phyloP scores from a whole-genome alignment of 1,140 invertebrate genomes.

The Battus philenor region DNA sequence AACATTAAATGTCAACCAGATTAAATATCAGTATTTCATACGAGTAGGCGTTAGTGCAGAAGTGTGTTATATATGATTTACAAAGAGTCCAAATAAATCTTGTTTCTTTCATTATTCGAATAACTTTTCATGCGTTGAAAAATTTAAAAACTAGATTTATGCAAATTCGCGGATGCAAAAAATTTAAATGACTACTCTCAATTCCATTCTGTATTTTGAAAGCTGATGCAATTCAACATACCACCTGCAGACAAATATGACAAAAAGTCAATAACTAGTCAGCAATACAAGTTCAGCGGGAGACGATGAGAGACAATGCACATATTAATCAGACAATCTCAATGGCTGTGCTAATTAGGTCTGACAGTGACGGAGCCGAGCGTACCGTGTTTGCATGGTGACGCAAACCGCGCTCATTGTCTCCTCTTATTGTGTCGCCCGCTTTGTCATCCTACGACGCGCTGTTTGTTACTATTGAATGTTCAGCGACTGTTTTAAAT shows the following conservation, averaged over 20 bases:
- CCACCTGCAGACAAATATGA: slow-evolving; percentile 17
- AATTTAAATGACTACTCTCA: too few species aligned
- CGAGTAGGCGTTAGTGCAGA: too few species aligned
- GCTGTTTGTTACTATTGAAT: slow-evolving; percentile 41
- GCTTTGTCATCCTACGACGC: slow-evolving; percentile 36
- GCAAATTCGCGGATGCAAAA: too few species aligned
- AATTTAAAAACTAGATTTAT: too few species aligned
- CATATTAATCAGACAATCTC: slow-evolving; percentile 71
- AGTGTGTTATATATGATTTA: too few species aligned
- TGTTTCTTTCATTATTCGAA: too few species aligned
- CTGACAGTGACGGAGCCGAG: slow-evolving; percentile 55
- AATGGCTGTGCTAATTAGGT: slow-evolving; percentile 61
- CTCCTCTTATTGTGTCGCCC: slow-evolving; percentile 33
- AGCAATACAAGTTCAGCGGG: slow-evolving; percentile 30
- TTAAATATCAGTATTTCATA: too few species aligned
- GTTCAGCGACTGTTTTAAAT: slow-evolving; percentile 26
- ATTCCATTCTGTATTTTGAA: too few species aligned
- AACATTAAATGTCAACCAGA: too few species aligned
- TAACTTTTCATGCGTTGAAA: too few species aligned
- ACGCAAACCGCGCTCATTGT: slow-evolving; percentile 37
- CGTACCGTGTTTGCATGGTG: slow-evolving; percentile 32
- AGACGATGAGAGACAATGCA: slow-evolving; percentile 50
- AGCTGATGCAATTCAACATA: not conserved
- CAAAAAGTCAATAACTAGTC: slow-evolving; percentile 27
- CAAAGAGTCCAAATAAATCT: too few species aligned